Percentiles rank a stretch among this genome's conserved stretches.
These are phyloP conservation scores for Craterocephalus amniculus DNA, from an alignment of 2,797 vertebrate genomes.

Conservation along the genomic window DNA sequence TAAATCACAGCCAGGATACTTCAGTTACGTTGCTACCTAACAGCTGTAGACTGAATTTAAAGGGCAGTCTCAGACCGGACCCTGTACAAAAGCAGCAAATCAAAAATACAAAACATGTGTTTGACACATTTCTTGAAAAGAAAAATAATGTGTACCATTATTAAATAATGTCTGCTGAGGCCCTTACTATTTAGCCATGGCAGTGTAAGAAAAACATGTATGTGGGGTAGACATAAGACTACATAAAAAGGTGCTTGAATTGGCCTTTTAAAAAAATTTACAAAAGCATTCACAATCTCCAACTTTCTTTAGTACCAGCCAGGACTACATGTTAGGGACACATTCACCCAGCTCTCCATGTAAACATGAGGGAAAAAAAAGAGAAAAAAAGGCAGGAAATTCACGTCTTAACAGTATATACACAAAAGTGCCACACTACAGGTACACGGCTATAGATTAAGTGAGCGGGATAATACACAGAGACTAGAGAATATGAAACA, in stretches of 20 bases:
- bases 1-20: slow-evolving; percentile 46
- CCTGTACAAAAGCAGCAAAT: slow-evolving; percentile 72
- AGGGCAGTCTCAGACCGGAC: slow-evolving; percentile 64
- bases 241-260: slow-evolving; percentile 71
- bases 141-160: slow-evolving; percentile 57
- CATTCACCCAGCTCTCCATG: slow-evolving; percentile 69
- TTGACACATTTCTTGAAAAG: slow-evolving; percentile 39
- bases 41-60: slow-evolving; percentile 54
- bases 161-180: slow-evolving; percentile 52
- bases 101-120: slow-evolving; percentile 61
- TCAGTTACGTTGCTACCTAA: slow-evolving; percentile 33
- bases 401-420: slow-evolving; percentile 72
- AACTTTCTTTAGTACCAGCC: slow-evolving; percentile 66
- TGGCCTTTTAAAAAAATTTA: slow-evolving; percentile 60
- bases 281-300: slow-evolving; percentile 69
- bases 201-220: slow-evolving; percentile 51
- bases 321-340: slow-evolving; percentile 53
- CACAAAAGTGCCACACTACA: slow-evolving; percentile 63
- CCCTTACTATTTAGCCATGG: slow-evolving; percentile 49
- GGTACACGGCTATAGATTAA: slow-evolving; percentile 43
- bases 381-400: slow-evolving; percentile 35
- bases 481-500: slow-evolving; percentile 36
- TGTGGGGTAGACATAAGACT: slow-evolving; percentile 48
- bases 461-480: slow-evolving; percentile 54
- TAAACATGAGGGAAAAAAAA: slow-evolving; percentile 73